These are phyloP conservation scores for Hyposmocoma kahamanoa DNA, from an alignment of 1,140 invertebrate species.

Conservation along the genomic window DNA sequence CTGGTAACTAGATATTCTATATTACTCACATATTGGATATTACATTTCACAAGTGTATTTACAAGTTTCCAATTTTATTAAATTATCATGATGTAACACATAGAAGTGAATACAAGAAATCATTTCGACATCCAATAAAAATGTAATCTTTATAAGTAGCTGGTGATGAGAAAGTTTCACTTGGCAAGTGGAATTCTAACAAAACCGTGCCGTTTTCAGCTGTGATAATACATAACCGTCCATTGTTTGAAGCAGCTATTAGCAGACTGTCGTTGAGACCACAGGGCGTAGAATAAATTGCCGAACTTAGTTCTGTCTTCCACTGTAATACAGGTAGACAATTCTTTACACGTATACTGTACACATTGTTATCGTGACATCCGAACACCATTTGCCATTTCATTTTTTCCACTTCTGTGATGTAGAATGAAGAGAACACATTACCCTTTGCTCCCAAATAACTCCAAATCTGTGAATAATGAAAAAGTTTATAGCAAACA, in stretches of 20 bases:
- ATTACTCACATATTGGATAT: no score
- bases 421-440: conserved; percentile 79
- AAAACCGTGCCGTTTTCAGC: conserved; percentile 64
- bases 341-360: conserved; percentile 65
- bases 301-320: conserved; percentile 63
- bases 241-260: conserved; percentile 72
- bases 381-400: conserved; percentile 75
- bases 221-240: conserved; percentile 74
- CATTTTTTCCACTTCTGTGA: conserved; percentile 36
- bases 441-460: conserved; percentile 73
- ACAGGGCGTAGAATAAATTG: conserved; percentile 79
- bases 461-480: conserved; percentile 77
- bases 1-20: no score
- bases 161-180: conserved; percentile 83
- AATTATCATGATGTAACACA: no score
- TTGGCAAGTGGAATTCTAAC: conserved; percentile 66
- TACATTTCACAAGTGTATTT: no score
- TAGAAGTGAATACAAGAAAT: conserved; percentile 79
- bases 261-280: conserved; percentile 55
- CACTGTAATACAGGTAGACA: conserved; percentile 53
- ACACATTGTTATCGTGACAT: conserved; percentile 77
- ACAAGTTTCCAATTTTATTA: no score
- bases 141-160: conserved; percentile 72
- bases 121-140: conserved; percentile 82
- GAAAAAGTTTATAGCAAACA: no score